Evolutionary conservation across 2,888 invertebrate species (phyloP), one percentile per base, ranked within the genome.

Genomic region (Heliconius ismenius): DNA sequence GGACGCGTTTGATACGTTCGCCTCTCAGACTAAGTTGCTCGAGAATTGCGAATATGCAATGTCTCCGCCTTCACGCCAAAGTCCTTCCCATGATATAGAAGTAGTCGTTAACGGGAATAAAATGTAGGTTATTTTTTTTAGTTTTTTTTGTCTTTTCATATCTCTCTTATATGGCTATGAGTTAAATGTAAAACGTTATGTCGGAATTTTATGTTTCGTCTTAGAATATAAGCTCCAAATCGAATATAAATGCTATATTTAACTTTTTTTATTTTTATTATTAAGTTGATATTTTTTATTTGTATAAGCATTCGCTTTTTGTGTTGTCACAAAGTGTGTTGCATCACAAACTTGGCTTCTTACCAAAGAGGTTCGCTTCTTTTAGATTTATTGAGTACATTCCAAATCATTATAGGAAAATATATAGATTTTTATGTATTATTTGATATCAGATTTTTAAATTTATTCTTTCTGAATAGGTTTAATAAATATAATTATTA

Each of bases 1-100:
- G 0, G 93, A 92, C 77, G 94, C 87, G 2, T 94, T 94, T 77
- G 93, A 94, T 78, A 89, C 87, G 2, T 94, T 94, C 80, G 94
- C 91, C 0, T 85, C 86, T 6, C 87, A 90, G 75, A 91, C 90
- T 0, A 88, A 88, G 65, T 76, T 92, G 75, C 80, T 92, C 13
- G 86, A 89, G 73, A 89, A 90, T 75, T 84, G 84, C 28, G 91
- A 89, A 68, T 92, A 91, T 78, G 87, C 83, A 0, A 87, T 76
- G 36, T 91, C 92, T 4, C 92, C 93, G 54, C 90, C 92, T 3
- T 91, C 92, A 0, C 86, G 92, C 24, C 89, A 91, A 76, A 91
- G 92, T 76, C 92, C 91, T 11, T 86, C 86, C 1, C 77, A 78
- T 36, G 84, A 83, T 18, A 74, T 73, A 32, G 74, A 79, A n/a